phyloP scores from a whole-genome alignment of 2,113 vertebrate genomes.

The Myotis brandtii region DNA sequence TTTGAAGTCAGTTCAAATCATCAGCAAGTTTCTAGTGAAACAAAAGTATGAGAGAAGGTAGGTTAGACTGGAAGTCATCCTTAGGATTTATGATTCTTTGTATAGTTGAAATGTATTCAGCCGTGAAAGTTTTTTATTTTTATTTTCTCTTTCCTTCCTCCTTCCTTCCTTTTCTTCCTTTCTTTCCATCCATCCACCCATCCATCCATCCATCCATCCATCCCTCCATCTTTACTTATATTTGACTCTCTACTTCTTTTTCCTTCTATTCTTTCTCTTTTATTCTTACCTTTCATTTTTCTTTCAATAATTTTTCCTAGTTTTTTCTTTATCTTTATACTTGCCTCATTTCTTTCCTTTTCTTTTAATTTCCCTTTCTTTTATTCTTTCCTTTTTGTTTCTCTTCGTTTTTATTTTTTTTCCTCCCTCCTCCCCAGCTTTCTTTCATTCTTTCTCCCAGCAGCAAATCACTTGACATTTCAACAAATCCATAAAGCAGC shows the following conservation, averaged over 20 bases:
- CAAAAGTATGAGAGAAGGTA: not conserved
- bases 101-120: not conserved
- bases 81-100: not conserved
- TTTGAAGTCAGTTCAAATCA: not conserved
- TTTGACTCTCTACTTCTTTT: not conserved
- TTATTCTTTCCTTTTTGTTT: not conserved
- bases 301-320: not conserved
- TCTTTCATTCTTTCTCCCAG: constrained; percentile 28
- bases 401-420: not conserved
- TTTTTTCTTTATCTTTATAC: not conserved
- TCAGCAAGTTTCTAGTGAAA: not conserved
- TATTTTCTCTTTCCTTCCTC: not conserved
- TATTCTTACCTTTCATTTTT: not conserved
- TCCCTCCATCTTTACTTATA: not conserved
- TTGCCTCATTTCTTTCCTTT: not conserved
- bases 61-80: not conserved
- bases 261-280: not conserved
- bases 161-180: no score
- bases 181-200: not conserved
- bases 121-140: not conserved
- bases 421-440: not conserved
- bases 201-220: not conserved
- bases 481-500: constrained; percentile 57
- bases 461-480: constrained; percentile 55
- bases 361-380: not conserved